Base-by-base conservation (phyloP, 2,797 vertebrate genomes). In the Pogonophryne albipinna region DNA sequence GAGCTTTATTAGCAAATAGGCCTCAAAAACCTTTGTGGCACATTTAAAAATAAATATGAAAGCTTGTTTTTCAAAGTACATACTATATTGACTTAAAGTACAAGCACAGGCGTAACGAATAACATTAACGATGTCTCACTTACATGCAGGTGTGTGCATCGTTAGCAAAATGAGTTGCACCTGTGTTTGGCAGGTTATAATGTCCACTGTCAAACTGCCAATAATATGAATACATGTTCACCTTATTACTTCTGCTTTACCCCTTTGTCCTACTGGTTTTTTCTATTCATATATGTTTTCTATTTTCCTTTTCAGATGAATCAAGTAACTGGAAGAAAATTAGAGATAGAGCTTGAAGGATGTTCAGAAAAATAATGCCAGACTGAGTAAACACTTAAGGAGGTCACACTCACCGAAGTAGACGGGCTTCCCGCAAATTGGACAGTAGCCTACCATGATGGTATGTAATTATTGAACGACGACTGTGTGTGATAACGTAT, bases 401-500 rank as follows among this genome's bases (percentile, higher is more conserved):
- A 84, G 52, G 55, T 84, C 61, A 76, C 27, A 95, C 95, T 95
- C 87, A 96, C 95, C 96, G 85, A 96, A 96, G 93, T 96, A 96
- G 92, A 97, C 96, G 2, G 95, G 96, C 86, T 96, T 96, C 78
- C 94, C 95, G 87, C 95, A 96, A 85, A 96, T 94, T 67, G 95
- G 96, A 91, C 95, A 97, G 91, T 95, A 96, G 77, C 92, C 92
- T 85, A 96, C 95, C 95, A 96, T 96, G 84, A 83, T 89, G 67
- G 41, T 58, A 74, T 82, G 49, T 17, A 79, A 72, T 78, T 86
- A 88, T 88, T 90, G 76, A 83, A 78, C 53, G 42, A 45, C 42
- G 73, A 78, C 62, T 65, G n/a, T 59, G 66, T 9, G 66, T 66
- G 70, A 76, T 67, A 59, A 69, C 73, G 66, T 51, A 42, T 47